Evolutionary conservation across 37 sponge, comb jelly and placozoan species (phyloP).

Genomic region (Ianthella basta): DNA sequence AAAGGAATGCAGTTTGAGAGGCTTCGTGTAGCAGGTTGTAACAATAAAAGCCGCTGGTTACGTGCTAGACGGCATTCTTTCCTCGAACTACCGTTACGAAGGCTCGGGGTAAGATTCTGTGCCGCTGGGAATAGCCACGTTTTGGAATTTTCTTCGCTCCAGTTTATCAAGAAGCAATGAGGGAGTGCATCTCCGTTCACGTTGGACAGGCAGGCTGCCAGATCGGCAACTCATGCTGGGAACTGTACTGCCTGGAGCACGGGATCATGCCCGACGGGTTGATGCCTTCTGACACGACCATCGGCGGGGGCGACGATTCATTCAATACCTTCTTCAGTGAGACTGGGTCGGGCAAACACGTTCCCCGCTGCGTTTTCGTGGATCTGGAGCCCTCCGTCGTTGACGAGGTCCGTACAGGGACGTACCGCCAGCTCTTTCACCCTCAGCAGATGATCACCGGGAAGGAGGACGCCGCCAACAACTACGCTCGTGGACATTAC

Average conservation of each 20-base stretch:
- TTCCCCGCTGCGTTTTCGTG: conserved; percentile 88
- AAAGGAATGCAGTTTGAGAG: too few relatives aligned
- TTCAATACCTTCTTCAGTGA: conserved; percentile 97
- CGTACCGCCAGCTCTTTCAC: conserved; percentile 86
- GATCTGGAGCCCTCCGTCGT: conserved; percentile 91
- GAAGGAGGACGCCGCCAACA: conserved; percentile 85
- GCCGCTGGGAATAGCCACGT: too few relatives aligned
- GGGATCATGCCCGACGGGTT: conserved; percentile 75
- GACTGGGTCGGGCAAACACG: conserved; percentile 93
- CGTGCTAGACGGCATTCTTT: not conserved
- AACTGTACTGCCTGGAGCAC: conserved; percentile 71
- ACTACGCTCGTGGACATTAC: conserved; percentile 88
- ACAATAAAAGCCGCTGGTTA: not conserved
- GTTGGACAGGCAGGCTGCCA: conserved; percentile 34
- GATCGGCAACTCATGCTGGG: conserved; percentile 84
- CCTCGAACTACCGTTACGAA: not conserved
- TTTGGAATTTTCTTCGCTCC: too few relatives aligned
- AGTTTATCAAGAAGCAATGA: too few relatives aligned
- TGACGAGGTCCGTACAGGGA: conserved; percentile 78
- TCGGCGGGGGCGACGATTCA: conserved; percentile 90
- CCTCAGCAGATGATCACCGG: conserved; percentile 85
- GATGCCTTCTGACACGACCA: conserved; percentile 74
- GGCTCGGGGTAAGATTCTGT: not conserved
- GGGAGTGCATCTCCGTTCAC: conserved; percentile 27
- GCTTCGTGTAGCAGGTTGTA: too few relatives aligned